Base-by-base conservation (phyloP, 2,113 vertebrate species). In the Mesembrinibis cayennensis region DNA sequence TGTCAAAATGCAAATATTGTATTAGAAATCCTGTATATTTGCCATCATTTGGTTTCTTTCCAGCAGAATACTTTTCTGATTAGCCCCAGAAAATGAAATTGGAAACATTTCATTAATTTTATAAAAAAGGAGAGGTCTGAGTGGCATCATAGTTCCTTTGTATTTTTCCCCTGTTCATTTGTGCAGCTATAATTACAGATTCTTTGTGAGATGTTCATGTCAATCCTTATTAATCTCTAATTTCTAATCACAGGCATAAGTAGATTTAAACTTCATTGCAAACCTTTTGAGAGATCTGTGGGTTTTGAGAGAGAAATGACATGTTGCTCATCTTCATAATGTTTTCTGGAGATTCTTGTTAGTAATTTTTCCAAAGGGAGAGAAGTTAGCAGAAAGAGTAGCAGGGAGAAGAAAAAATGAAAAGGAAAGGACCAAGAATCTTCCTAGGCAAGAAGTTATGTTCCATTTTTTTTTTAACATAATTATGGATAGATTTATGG, bases 191-290 rank as follows among this genome's bases (percentile, higher is more conserved):
- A 98, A 98, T 98, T 98, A 97, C 79, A 97, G 94, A 97, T 97
- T 97, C 93, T 96, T 96, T 97, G 94, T 90, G 96, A 98, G 98
- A 98, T 94, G 93, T 97, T 96, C 83, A 78, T 97, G 98, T 97
- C 98, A 98, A 97, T 98, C 97, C 93, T 98, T 97, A 98, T 98
- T 98, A 98, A 98, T 98, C 89, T 97, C 97, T 98, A 98, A 98
- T 98, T 97, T 97, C 96, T 97, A 98, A 98, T 98, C 97, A 97
- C 89, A 97, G 78, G 55, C 94, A 77, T 93, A 98, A 97, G 83
- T 80, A 96, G 91, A 72, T 98, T 98, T 93, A 96, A 98, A 98
- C 53, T 96, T 89, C 77, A 91, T 96, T 96, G 96, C 50, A 94
- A 96, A 95, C 89, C 87, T 87, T 94, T 71, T 49, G 79, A 96